Evolutionary conservation across 1,140 invertebrate genomes (phyloP).

Genomic region (Brachionus manjavacas): DNA sequence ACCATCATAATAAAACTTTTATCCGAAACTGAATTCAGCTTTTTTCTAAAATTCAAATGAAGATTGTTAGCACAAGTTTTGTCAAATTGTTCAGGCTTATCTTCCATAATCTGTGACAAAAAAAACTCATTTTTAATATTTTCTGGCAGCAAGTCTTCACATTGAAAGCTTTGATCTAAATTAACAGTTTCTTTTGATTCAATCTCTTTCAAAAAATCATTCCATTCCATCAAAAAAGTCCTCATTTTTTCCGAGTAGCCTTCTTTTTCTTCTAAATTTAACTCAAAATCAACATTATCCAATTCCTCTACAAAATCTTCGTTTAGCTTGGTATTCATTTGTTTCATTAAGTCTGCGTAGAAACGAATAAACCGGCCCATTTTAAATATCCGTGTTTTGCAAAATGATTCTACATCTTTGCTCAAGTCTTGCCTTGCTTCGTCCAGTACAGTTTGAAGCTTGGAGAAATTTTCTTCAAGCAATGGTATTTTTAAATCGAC

Average conservation of each 20-base stretch:
- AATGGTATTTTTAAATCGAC: background rate
- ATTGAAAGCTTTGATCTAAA: background rate
- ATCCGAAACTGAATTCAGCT: background rate
- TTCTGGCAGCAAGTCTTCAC: background rate
- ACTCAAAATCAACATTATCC: conserved; percentile 18
- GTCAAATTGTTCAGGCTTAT: background rate
- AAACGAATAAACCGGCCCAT: conserved; percentile 26
- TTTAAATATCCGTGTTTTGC: conserved; percentile 18
- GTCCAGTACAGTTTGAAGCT: background rate
- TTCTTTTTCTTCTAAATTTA: background rate
- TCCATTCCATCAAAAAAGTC: background rate
- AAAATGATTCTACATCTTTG: background rate
- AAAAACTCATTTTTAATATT: background rate
- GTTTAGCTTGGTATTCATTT: background rate
- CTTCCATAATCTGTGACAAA: background rate
- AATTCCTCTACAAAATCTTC: background rate
- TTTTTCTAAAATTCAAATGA: background rate
- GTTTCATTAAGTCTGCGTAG: conserved; percentile 21
- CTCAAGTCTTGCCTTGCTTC: background rate
- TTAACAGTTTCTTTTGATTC: background rate
- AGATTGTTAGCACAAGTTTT: background rate
- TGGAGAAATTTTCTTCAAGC: background rate
- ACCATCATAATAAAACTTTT: conserved; percentile 10
- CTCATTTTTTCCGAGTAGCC: background rate
- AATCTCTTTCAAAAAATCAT: background rate